Evolutionary conservation across 2,888 invertebrate species (phyloP), one percentile per base, ranked within the genome.

Genomic region (Phortica magna): DNA sequence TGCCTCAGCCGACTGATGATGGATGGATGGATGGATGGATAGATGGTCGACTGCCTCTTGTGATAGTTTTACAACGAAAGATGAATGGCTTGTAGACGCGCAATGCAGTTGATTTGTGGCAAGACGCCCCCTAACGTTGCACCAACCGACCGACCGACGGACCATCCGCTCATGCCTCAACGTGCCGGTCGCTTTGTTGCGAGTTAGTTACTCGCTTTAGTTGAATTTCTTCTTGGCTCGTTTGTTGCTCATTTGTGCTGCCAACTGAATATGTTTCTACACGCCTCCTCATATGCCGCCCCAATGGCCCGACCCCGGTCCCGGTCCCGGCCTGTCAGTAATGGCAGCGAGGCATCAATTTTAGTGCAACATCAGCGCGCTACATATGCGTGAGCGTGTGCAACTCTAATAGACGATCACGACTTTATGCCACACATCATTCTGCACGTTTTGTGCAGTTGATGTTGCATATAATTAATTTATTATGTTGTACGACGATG

Each of bases 391-490:
- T 61, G 22, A 59, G 59, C 22, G 59, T 59, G 59, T 59, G 17
- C 59, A 59, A 17, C 9, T 70, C 19, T 59, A 73, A 59, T 59
- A 59, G 57, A 59, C 57, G 17, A 73, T 57, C 73, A 73, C 73
- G 73, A 73, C 59, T 73, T 59, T 59, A 41, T 73, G 73, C 73
- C 73, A 73, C 73, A 73, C 73, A 73, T 73, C 73, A 73, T 73
- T 71, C 70, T 70, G 70, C 53, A 48, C 53, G 70, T 53, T 75
- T 55, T 76, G 55, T 76, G 74, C 76, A 78, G 81, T 81, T 85
- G 88, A 86, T 86, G 88, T 86, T 88, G 88, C 88, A 88, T 88
- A 85, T 86, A 86, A 86, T 86, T 86, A 86, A 86, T 88, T 86
- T 86, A 86, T 86, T 86, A 86, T 83, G 86, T 84, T 84, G 86